These are phyloP conservation scores for Rosalia funebris DNA, from an alignment of 2,888 invertebrate genomes.

Conservation along the genomic window DNA sequence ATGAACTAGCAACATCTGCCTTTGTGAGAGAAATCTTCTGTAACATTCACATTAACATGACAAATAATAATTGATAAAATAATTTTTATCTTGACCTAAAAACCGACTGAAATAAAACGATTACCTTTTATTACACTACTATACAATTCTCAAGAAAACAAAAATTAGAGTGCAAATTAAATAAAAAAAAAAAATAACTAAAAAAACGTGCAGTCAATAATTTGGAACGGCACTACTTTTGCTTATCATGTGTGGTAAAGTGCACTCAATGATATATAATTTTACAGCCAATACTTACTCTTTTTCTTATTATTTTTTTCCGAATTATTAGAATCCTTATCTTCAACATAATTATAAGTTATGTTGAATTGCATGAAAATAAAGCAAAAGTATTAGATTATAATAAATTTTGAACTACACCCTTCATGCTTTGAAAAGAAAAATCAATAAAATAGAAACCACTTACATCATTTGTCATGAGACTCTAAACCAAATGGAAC, in stretches of 20 bases:
- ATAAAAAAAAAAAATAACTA: neutral
- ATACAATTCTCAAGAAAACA: too few species aligned
- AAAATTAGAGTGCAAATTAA: neutral
- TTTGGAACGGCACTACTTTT: too few species aligned
- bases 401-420: too few species aligned
- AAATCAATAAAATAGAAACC: too few species aligned
- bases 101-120: too few species aligned
- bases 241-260: too few species aligned
- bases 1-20: conserved; percentile 22
- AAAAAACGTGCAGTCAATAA: too few species aligned
- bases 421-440: too few species aligned
- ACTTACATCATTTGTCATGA: too few species aligned
- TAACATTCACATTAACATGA: neutral
- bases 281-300: conserved; percentile 52
- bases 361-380: conserved; percentile 18
- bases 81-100: neutral
- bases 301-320: conserved; percentile 55
- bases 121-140: neutral
- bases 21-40: conserved; percentile 28
- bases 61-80: neutral
- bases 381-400: too few species aligned
- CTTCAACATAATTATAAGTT: conserved; percentile 30
- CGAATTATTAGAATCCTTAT: conserved; percentile 36
- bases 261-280: too few species aligned
- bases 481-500: neutral